These are phyloP conservation scores for Chironex yamaguchii DNA, from an alignment of 30 jellyfish, hydroid and myxozoan genomes.

Conservation along the genomic window DNA sequence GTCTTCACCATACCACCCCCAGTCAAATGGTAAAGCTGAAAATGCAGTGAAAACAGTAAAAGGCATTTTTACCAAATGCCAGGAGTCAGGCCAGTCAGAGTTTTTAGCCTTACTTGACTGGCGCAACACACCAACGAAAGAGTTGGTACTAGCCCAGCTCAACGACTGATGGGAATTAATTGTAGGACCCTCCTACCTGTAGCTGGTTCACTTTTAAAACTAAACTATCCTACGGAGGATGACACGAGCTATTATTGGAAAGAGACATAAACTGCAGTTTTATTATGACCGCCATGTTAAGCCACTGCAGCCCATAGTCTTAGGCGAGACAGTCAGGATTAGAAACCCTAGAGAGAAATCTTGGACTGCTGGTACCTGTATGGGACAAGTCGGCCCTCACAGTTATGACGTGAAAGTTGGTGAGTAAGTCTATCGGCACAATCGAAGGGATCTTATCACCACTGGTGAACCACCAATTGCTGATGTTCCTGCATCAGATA, in stretches of 20 bases:
- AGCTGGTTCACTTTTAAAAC: conserved; percentile 21
- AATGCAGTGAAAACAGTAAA: conserved; percentile 18
- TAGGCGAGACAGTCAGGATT: conserved; percentile 18
- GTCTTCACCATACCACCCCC: conserved; percentile 26
- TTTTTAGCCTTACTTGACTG: conserved; percentile 15
- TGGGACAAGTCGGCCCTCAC: conserved; percentile 36
- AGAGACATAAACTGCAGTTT: conserved; percentile 28
- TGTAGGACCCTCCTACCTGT: conserved; percentile 23
- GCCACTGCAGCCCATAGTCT: conserved; percentile 17
- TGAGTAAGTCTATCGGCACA: conserved; percentile 12
- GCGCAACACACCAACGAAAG: conserved; percentile 50
- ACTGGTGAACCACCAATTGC: conserved; percentile 24
- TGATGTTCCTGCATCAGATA: background rate
- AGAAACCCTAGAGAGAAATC: conserved; percentile 21
- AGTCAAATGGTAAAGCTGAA: conserved; percentile 20
- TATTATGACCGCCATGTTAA: conserved; percentile 17
- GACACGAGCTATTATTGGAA: conserved; percentile 28
- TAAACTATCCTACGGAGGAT: conserved; percentile 7
- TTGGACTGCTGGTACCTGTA: conserved; percentile 19
- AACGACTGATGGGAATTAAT: conserved; percentile 7
- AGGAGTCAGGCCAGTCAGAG: conserved; percentile 38
- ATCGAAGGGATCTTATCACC: conserved; percentile 22
- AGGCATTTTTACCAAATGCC: conserved; percentile 8
- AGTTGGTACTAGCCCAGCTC: conserved; percentile 35
- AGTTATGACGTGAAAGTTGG: conserved; percentile 18